A percentile compares a stretch with the other conserved stretches of the same genome.
Evolutionary conservation across 2,888 invertebrate genomes (phyloP).

Genomic region (Allolobophora icterica): DNA sequence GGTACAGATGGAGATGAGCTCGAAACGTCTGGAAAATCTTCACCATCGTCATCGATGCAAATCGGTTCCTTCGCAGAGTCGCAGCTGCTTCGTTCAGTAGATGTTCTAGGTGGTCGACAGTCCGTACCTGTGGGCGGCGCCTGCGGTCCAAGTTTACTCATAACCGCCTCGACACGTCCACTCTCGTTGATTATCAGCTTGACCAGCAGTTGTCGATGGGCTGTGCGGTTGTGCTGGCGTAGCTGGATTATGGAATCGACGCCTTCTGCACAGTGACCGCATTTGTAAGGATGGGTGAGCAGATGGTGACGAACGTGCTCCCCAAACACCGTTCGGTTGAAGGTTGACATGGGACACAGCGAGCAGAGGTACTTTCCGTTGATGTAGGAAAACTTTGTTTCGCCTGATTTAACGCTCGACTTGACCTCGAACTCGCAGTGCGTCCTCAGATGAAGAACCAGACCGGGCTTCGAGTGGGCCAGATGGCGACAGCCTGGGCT

Average conservation of each 20-base stretch:
- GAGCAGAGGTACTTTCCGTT: conserved; percentile 36
- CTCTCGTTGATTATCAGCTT: conserved; percentile 30
- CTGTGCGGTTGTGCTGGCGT: conserved; percentile 8
- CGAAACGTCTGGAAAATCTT: not conserved
- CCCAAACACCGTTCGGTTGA: conserved; percentile 31
- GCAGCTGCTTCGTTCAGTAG: not conserved
- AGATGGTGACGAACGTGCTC: conserved; percentile 41
- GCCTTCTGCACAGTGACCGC: conserved; percentile 19
- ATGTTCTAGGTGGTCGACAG: not conserved
- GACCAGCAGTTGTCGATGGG: conserved; percentile 25
- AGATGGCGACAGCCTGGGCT: conserved; percentile 13
- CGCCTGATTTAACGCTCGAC: not conserved
- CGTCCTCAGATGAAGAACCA: conserved; percentile 30
- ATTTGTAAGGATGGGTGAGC: conserved; percentile 33
- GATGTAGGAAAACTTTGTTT: conserved; percentile 40
- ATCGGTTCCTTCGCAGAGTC: conserved; percentile 25
- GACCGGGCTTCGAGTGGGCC: conserved; percentile 3
- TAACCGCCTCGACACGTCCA: conserved; percentile 6
- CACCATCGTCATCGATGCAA: conserved; percentile 26
- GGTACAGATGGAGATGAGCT: not conserved
- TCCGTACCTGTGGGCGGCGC: conserved; percentile 29
- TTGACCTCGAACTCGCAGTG: conserved; percentile 34
- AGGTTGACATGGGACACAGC: conserved; percentile 32
- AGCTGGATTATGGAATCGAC: conserved; percentile 23
- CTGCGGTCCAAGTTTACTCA: conserved; percentile 27